Base-by-base conservation (phyloP, 2,888 invertebrate species). In the Eupithecia subumbrata region DNA sequence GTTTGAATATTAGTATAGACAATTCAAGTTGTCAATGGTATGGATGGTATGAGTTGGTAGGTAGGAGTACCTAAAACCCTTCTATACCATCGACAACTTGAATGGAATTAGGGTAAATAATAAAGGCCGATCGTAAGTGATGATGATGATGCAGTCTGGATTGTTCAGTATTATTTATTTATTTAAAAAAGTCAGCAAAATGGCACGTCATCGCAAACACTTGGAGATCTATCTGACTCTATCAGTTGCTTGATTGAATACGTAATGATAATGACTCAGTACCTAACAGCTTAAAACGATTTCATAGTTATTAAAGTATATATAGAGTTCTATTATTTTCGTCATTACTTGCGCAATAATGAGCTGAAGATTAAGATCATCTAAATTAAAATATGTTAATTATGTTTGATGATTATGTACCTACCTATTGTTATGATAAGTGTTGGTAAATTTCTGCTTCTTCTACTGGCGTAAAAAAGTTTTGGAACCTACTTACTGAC, bases 211-310 rank as follows among this genome's bases (percentile, higher is more conserved):
- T 81, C 73, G 71, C 71, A 56, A 80, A 76, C 52, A 56, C 52
- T 22, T 67, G 71, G 78, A 82, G 22, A 56, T 25, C 60, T 60
- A 5, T 79, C 76, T 77, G 81, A 78, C 78, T 81, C 76, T 76
- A 75, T 74, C 80, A 76, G 78, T 75, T 77, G 78, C 79, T 78
- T 81, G 81, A 82, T 81, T 78, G 82, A 82, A 81, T 82, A 77
- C 73, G 78, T 82, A 83, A 84, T 83, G 79, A 79, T 78, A 77
- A 80, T 80, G 77, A 78, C 74, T 80, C 80, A 73, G 77, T 80
- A n/a, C n/a, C n/a, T n/a, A 81, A 82, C 81, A 82, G 79, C 79
- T 81, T 77, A 79, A 81, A 84, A 82, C 78, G 75, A 85, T 85
- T 84, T 85, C 85, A 84, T 82, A 84, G 83, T 79, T 78, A 78